Evolutionary conservation across 2,113 vertebrate genomes (phyloP), one percentile per base, ranked within the genome.

Genomic region (Caloenas nicobarica): DNA sequence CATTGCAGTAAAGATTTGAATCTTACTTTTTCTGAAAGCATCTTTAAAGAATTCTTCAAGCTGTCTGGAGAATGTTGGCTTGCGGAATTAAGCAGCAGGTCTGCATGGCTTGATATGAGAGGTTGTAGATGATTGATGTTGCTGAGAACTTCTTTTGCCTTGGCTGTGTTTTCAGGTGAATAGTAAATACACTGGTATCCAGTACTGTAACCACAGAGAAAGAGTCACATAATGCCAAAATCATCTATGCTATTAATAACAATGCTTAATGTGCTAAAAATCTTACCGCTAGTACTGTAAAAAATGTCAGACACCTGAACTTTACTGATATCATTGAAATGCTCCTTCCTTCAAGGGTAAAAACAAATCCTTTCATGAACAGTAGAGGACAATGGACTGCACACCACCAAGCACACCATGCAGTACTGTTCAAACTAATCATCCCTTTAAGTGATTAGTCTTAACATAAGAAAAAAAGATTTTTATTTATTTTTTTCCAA

Each of bases 141-240:
- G 98, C 98, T 98, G 95, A 99, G 99, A 81, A 99, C 99, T 98
- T 99, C 99, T 95, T 99, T 99, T 92, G 99, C 99, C 98, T 99
- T 99, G 86, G 99, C 98, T 93, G 99, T 99, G 97, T 99, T 99
- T 98, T 99, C 99, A 78, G 99, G 99, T 96, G 99, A 99, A 97
- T 99, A 99, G 98, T 99, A 99, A 98, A 99, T 99, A 97, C 99
- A 99, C 97, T 99, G 99, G 98, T 99, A 99, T 40, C 99, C 98
- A 61, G 99, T 99, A 97, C 99, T 99, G 98, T 97, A 98, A 92
- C 40, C 94, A 96, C 53, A 97, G 79, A 94, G 62, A 83, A 28
- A 51, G 22, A 85, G 66, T 56, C 72, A 92, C 50, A 89, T 2
- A 28, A 86, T 9, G 38, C 86, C 56, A 92, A 34, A 93, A 60